Percentiles rank a stretch among this genome's conserved stretches.
phyloP scores from a whole-genome alignment of 2,113 vertebrate genomes.

The Anthoscopus minutus region DNA sequence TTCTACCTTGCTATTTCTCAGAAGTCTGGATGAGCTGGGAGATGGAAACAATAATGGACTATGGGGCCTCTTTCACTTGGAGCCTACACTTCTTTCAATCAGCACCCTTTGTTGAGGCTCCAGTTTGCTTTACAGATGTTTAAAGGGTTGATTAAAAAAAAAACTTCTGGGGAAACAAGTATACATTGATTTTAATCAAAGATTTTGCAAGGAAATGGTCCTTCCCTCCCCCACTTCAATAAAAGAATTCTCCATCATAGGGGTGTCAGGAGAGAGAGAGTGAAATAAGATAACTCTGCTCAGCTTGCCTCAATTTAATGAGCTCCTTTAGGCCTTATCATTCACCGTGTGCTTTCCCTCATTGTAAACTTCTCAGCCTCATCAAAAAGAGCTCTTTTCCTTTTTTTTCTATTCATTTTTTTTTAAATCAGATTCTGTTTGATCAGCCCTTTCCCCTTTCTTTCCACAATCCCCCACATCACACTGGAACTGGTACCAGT shows the following conservation, averaged over 20 bases:
- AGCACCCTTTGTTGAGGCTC: neutral
- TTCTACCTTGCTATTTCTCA: neutral
- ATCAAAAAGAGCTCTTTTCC: constrained; percentile 28
- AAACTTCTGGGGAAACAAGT: neutral
- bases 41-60: neutral
- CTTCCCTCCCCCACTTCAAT: neutral
- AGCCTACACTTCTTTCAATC: neutral
- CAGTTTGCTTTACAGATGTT: neutral
- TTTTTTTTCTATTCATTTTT: neutral
- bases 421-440: constrained; percentile 3
- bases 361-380: constrained; percentile 48
- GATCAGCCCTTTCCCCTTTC: constrained; percentile 39
- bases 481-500: constrained; percentile 20
- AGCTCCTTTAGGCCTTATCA: constrained; percentile 34
- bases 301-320: constrained; percentile 49
- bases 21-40: neutral
- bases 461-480: constrained; percentile 42
- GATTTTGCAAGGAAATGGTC: neutral
- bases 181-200: neutral
- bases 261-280: neutral
- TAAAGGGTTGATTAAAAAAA: neutral
- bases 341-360: neutral
- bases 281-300: constrained; percentile 35
- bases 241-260: neutral
- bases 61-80: neutral